Evolutionary conservation across 2,888 invertebrate genomes (phyloP).

Genomic region (Neoscelio sp.): DNA sequence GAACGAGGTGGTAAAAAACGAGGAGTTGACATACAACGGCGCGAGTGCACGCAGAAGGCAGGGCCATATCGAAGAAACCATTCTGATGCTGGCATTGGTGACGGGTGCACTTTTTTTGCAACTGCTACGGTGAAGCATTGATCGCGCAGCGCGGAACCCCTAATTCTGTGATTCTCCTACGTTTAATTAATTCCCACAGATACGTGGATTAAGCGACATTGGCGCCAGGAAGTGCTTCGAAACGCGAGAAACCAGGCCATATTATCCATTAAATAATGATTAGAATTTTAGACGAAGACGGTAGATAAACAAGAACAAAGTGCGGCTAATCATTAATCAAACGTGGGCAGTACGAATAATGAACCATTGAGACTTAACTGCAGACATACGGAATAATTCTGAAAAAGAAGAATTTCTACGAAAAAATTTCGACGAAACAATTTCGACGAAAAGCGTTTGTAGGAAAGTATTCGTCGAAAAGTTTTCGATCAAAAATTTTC

Average conservation of each 20-base stretch:
- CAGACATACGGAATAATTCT: constrained; percentile 28
- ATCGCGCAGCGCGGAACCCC: constrained; percentile 78
- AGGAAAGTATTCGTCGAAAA: no score
- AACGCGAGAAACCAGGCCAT: constrained; percentile 78
- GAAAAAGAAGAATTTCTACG: no score
- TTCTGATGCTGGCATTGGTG: constrained; percentile 74
- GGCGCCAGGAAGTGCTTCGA: constrained; percentile 63
- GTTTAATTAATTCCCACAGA: constrained; percentile 81
- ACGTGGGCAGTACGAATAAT: constrained; percentile 79
- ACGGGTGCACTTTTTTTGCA: constrained; percentile 77
- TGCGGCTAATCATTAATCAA: constrained; percentile 70
- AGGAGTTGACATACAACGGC: constrained; percentile 92
- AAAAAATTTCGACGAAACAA: no score
- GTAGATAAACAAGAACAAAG: constrained; percentile 57
- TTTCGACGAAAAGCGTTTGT: no score
- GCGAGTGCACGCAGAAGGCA: constrained; percentile 74
- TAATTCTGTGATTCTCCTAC: constrained; percentile 83
- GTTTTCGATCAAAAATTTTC: no score
- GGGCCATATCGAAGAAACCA: constrained; percentile 68
- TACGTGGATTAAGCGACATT: constrained; percentile 62
- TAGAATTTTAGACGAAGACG: constrained; percentile 64
- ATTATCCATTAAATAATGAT: constrained; percentile 78
- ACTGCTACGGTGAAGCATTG: constrained; percentile 81
- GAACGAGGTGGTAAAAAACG: constrained; percentile 96
- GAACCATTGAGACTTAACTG: constrained; percentile 73